Evolutionary conservation across 2,113 vertebrate species (phyloP).

Genomic region (Hyla sarda): DNA sequence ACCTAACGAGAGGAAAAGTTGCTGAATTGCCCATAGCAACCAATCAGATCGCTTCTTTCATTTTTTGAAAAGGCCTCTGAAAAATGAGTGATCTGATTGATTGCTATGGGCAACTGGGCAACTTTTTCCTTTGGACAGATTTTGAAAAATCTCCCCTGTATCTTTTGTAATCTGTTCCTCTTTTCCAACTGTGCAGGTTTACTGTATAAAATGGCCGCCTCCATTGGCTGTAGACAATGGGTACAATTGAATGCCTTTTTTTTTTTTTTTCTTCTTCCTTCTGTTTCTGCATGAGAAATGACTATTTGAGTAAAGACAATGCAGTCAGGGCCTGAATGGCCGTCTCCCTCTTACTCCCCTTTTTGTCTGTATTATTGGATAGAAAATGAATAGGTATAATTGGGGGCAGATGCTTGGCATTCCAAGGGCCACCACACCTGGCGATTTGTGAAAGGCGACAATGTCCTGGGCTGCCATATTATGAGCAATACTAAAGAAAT

Average conservation of each 20-base stretch:
- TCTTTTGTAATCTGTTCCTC: not conserved
- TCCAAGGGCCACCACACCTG: not conserved
- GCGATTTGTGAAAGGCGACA: not conserved
- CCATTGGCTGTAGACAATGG: not conserved
- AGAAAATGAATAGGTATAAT: not conserved
- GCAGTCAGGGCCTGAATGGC: not conserved
- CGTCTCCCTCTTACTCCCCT: not conserved
- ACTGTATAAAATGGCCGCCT: conserved; percentile 1
- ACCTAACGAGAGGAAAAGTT: too few species aligned
- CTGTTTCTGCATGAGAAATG: not conserved
- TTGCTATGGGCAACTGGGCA: too few species aligned
- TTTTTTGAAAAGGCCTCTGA: too few species aligned
- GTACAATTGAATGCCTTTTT: not conserved
- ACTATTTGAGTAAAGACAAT: not conserved
- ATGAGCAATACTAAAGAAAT: not conserved
- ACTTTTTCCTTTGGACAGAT: too few species aligned
- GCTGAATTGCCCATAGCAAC: too few species aligned
- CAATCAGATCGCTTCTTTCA: too few species aligned
- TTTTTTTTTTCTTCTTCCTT: not conserved
- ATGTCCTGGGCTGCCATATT: not conserved
- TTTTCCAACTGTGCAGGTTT: not conserved
- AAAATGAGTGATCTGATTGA: too few species aligned
- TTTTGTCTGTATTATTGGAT: not conserved
- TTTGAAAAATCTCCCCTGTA: too few species aligned
- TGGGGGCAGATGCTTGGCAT: not conserved